These are phyloP conservation scores for Macquaria australasica DNA, from an alignment of 2,113 vertebrate genomes.

Conservation along the genomic window DNA sequence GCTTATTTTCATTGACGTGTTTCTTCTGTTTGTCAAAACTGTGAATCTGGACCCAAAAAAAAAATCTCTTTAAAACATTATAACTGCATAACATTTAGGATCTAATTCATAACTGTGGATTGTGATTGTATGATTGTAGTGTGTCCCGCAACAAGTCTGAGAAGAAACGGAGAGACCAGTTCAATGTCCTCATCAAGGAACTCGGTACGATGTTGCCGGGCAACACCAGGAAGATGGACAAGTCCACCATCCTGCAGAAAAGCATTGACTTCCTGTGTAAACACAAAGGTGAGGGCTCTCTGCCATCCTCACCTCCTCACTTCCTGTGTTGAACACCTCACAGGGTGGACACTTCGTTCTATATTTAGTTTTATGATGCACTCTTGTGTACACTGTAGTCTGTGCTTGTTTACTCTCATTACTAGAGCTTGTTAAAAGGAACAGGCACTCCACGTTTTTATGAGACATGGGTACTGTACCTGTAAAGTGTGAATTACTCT, in stretches of 20 bases:
- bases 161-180: conserved; percentile 98
- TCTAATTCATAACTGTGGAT: background rate
- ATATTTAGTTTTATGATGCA: conserved; percentile 35
- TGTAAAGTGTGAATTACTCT: background rate
- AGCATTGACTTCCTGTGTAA: conserved; percentile 99
- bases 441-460: conserved; percentile 1
- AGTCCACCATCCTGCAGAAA: conserved; percentile 98
- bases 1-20: background rate
- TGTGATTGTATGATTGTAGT: conserved; percentile 80
- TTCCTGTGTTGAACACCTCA: conserved; percentile 37
- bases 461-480: background rate
- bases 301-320: conserved; percentile 28
- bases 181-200: conserved; percentile 99
- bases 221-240: conserved; percentile 99
- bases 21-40: background rate
- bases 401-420: conserved; percentile 22
- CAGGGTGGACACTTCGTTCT: background rate
- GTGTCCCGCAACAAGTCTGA: conserved; percentile 99
- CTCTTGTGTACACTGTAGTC: background rate
- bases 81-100: background rate
- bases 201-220: conserved; percentile 98
- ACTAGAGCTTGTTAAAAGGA: background rate
- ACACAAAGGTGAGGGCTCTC: conserved; percentile 91
- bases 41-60: background rate
- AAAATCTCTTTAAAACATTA: background rate